Evolutionary conservation across 2,888 invertebrate genomes (phyloP), one percentile per base, ranked within the genome.

Genomic region (Hyposoter dolosus): DNA sequence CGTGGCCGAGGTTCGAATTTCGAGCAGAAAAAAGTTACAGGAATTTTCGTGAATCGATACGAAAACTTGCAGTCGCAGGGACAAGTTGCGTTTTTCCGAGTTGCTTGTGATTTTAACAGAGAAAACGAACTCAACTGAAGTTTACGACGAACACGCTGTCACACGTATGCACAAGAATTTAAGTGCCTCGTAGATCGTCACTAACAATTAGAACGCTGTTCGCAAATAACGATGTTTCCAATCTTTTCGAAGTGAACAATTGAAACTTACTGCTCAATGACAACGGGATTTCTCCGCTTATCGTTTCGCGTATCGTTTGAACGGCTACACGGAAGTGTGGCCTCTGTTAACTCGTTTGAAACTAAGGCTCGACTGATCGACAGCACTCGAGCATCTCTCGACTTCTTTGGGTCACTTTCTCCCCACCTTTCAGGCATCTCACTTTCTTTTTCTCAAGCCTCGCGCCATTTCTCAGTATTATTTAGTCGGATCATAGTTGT

Each of bases 321-420:
- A 23, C 35, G 15, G 68, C 53, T 28, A 69, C 65, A 45, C 35
- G 12, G 17, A 72, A 10, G 60, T 43, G 28, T n/a, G 23, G 66
- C 15, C n/a, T 50, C 50, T 66, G 63, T 80, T 68, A 15, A 66
- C 15, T 17, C 17, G 12, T 43, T 53, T 15, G 50, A 53, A 53
- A 80, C 76, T 66, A 63, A 66, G 69, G 78, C 83, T 75, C 71
- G 66, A 79, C 75, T 77, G 75, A 76, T 60, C 69, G 71, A 77
- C 82, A 81, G 71, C 45, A 81, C 63, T 19, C 47, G 74, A 81
- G 79, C 74, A 43, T 68, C 76, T 83, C 69, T 78, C 82, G 50
- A 81, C 82, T 84, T 89, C 85, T 89, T 89, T 89, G 89, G 90
- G 90, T 90, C 91, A 92, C 92, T 92, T 92, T 92, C 92, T 91